Evolutionary conservation across 2,888 invertebrate genomes (phyloP).

Genomic region (Pandemis heparana): DNA sequence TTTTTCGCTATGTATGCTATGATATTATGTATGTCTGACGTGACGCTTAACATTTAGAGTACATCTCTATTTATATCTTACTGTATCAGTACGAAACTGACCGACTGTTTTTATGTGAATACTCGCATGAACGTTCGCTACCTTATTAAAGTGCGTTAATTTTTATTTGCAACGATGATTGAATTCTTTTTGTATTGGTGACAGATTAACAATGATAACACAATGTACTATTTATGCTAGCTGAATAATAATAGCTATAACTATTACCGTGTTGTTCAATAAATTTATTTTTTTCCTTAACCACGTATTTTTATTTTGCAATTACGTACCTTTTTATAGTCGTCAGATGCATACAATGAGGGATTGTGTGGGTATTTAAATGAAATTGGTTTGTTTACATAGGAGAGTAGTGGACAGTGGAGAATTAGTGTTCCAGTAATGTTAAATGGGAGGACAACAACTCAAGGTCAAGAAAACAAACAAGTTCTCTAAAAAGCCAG

Average conservation of each 20-base stretch:
- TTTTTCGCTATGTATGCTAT: too few species aligned
- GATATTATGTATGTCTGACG: too few species aligned
- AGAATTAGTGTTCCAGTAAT: too few species aligned
- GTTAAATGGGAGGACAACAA: not conserved
- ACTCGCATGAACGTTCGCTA: not conserved
- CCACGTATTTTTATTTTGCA: not conserved
- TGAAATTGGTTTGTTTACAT: too few species aligned
- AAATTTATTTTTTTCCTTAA: constrained; percentile 19
- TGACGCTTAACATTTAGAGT: too few species aligned
- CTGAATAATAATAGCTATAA: too few species aligned
- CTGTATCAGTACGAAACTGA: not conserved
- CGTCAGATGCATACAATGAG: too few species aligned
- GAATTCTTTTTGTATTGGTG: not conserved
- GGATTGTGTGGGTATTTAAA: too few species aligned
- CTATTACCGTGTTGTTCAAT: constrained; percentile 29
- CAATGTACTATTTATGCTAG: constrained; percentile 9
- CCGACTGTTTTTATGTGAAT: not conserved
- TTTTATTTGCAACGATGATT: not conserved
- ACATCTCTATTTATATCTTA: too few species aligned
- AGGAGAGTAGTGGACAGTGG: too few species aligned
- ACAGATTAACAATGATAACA: not conserved
- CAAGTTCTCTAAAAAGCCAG: constrained; percentile 50
- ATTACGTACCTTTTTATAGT: not conserved
- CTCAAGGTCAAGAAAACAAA: not conserved
- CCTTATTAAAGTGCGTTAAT: not conserved